Evolutionary conservation across 1,140 invertebrate species (phyloP).

Genomic region (Ditylenchus dipsaci): DNA sequence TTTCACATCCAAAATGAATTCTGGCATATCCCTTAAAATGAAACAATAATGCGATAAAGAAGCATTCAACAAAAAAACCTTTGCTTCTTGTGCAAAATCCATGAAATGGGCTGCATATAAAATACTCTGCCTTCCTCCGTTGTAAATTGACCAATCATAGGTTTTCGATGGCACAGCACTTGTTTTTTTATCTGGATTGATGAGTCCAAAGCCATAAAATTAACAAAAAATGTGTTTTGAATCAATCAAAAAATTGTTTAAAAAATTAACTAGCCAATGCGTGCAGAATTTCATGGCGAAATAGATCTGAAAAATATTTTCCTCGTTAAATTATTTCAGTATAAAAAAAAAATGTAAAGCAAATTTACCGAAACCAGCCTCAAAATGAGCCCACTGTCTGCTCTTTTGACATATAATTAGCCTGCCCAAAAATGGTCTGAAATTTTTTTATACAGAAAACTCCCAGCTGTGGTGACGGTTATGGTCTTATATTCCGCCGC

Average conservation of each 20-base stretch:
- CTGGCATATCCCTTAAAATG: constrained; percentile 18
- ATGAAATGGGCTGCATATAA: constrained; percentile 14
- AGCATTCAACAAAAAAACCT: not conserved
- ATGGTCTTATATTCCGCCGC: no score
- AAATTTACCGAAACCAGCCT: constrained; percentile 2
- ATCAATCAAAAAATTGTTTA: not conserved
- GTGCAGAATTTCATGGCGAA: constrained; percentile 40
- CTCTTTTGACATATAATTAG: constrained; percentile 29
- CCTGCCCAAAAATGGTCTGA: constrained; percentile 30
- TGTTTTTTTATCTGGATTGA: constrained; percentile 17
- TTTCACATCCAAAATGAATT: constrained; percentile 28
- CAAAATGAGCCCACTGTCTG: constrained; percentile 22
- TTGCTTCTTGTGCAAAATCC: constrained; percentile 33
- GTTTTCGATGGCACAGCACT: not conserved
- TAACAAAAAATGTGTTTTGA: not conserved
- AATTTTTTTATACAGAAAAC: not conserved
- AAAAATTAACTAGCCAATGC: constrained; percentile 11
- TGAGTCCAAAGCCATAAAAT: constrained; percentile 29
- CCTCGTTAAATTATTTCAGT: no score
- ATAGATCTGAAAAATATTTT: constrained; percentile 11
- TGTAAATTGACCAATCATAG: constrained; percentile 1
- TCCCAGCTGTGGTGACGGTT: no score
- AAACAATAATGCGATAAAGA: not conserved
- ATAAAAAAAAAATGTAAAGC: no score
- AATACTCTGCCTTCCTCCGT: not conserved